A percentile compares a stretch with the other conserved stretches of the same genome.
Conservation (phyloP, 2,113 vertebrate species). For the Periophthalmodon schlosseri region DNA sequence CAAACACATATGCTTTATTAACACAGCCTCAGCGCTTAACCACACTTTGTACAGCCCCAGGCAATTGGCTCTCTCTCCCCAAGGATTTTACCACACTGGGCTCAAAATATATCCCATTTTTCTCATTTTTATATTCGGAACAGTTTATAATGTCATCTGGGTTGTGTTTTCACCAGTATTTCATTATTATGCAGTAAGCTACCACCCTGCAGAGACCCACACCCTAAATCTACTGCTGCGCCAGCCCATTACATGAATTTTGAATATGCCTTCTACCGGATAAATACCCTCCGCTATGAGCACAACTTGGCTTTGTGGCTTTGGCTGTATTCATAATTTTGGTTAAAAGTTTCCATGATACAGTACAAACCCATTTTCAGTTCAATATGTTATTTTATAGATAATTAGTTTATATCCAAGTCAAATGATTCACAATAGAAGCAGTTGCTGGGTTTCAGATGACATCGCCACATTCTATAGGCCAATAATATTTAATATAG, state of each 20-base stretch:
- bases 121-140: constrained; percentile 53
- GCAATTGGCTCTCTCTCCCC: constrained; percentile 42
- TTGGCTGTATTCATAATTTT: background rate
- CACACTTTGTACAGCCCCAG: constrained; percentile 52
- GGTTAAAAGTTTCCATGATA: background rate
- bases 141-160: constrained; percentile 30
- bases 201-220: constrained; percentile 25
- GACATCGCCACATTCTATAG: too few relatives aligned
- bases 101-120: constrained; percentile 61
- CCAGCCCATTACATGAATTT: constrained; percentile 10
- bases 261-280: constrained; percentile 1
- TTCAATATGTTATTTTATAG: too few relatives aligned
- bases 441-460: too few relatives aligned
- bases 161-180: constrained; percentile 40
- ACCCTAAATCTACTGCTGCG: constrained; percentile 27
- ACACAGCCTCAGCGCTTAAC: constrained; percentile 49
- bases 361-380: background rate
- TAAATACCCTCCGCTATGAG: background rate
- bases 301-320: background rate
- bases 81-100: constrained; percentile 40
- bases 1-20: constrained; percentile 65
- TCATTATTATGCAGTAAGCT: constrained; percentile 50
- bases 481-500: too few relatives aligned
- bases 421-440: too few relatives aligned
- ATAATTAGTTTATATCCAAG: too few relatives aligned